A percentile compares a stretch with the other conserved stretches of the same genome.
Evolutionary conservation across 2,888 invertebrate species (phyloP).

Genomic region (Operophtera brumata): DNA sequence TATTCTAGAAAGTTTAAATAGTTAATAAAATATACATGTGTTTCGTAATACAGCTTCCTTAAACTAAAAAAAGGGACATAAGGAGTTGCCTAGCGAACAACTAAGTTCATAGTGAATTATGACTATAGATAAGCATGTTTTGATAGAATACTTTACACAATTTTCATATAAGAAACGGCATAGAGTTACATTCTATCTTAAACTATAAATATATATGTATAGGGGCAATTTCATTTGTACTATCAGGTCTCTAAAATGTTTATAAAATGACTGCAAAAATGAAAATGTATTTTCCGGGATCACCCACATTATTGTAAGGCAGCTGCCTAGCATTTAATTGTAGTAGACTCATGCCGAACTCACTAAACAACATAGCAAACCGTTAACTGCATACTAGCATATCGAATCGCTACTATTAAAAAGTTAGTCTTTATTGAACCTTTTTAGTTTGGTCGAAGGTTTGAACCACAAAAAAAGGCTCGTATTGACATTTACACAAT

Average conservation of each 20-base stretch:
- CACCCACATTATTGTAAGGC: background rate
- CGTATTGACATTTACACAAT: no score
- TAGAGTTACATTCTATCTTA: background rate
- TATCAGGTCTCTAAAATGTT: background rate
- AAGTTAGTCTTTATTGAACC: no score
- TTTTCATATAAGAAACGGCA: background rate
- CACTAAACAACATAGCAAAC: no score
- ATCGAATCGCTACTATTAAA: no score
- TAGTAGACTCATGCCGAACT: no score
- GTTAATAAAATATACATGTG: background rate
- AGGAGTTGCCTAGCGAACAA: background rate
- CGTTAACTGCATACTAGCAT: no score
- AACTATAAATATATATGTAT: background rate
- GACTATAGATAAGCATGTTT: background rate
- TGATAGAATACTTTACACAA: conserved; percentile 3
- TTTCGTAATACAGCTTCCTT: no score
- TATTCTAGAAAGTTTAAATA: background rate
- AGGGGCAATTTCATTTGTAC: conserved; percentile 3
- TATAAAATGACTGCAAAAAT: background rate
- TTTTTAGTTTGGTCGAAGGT: no score
- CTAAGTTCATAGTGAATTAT: background rate
- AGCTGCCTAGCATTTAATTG: no score
- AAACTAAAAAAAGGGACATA: background rate
- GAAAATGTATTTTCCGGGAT: no score
- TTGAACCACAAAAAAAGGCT: no score